Conservation (phyloP, 2,797 vertebrate species). For the Emydoidea blandingii region DNA sequence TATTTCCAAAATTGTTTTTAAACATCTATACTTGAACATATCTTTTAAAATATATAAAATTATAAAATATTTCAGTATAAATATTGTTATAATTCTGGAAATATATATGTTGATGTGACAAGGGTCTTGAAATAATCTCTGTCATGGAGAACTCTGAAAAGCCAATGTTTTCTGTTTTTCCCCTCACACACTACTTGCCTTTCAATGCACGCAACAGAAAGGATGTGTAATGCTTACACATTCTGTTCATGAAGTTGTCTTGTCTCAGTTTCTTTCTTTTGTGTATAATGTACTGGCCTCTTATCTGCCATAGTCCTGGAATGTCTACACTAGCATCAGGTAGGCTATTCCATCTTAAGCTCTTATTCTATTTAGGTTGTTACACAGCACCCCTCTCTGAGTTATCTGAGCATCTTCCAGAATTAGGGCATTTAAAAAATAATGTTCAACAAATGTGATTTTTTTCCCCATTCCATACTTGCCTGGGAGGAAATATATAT, state of each 20-base stretch:
- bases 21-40: fast-evolving
- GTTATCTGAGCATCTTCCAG: neutral
- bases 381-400: neutral
- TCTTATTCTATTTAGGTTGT: neutral
- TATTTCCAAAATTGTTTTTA: fast-evolving
- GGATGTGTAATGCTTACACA: neutral
- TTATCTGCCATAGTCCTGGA: neutral
- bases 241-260: neutral
- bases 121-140: neutral
- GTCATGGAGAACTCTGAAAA: neutral
- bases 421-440: neutral
- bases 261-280: neutral
- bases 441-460: neutral
- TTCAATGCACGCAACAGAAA: neutral
- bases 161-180: neutral
- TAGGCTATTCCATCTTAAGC: neutral
- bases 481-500: neutral
- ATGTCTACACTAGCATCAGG: neutral
- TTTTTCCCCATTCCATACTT: neutral
- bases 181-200: neutral
- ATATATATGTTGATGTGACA: fast-evolving
- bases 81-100: neutral
- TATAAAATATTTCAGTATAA: neutral
- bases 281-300: neutral
- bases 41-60: neutral